These are phyloP conservation scores for Blera fallax DNA, from an alignment of 2,888 invertebrate genomes.

Conservation along the genomic window DNA sequence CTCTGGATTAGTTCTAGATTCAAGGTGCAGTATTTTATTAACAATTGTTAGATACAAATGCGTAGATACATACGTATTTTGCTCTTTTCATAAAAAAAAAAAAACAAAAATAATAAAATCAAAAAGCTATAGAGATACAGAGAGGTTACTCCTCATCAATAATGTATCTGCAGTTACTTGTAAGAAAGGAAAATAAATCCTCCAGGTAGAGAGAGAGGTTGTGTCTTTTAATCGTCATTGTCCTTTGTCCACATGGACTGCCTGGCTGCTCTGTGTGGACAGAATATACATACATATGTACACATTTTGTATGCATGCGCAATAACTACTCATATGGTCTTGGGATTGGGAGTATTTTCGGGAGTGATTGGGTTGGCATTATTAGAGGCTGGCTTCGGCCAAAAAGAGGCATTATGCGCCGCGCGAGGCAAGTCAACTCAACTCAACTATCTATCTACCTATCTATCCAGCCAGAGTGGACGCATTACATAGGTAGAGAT, in stretches of 20 bases:
- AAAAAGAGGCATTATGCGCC: constrained; percentile 66
- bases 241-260: constrained; percentile 66
- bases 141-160: constrained; percentile 6
- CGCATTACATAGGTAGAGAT: constrained; percentile 50
- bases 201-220: constrained; percentile 47
- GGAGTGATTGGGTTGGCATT: constrained; percentile 72
- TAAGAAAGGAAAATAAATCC: constrained; percentile 41
- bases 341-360: constrained; percentile 70
- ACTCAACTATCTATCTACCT: constrained; percentile 52
- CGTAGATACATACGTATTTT: not conserved
- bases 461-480: constrained; percentile 53
- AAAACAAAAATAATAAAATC: too few species aligned
- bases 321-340: constrained; percentile 73
- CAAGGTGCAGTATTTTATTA: not conserved
- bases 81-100: not conserved
- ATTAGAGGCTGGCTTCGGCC: constrained; percentile 70
- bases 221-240: constrained; percentile 57
- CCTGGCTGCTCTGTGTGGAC: constrained; percentile 53
- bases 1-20: not conserved
- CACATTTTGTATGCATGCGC: constrained; percentile 71
- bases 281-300: constrained; percentile 37
- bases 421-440: constrained; percentile 61
- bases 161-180: constrained; percentile 19
- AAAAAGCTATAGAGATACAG: not conserved
- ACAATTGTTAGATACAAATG: too few species aligned